A percentile compares a stretch with the other conserved stretches of the same genome.
phyloP scores from a whole-genome alignment of 2,797 vertebrate species.

The Sebastiscus tertius region DNA sequence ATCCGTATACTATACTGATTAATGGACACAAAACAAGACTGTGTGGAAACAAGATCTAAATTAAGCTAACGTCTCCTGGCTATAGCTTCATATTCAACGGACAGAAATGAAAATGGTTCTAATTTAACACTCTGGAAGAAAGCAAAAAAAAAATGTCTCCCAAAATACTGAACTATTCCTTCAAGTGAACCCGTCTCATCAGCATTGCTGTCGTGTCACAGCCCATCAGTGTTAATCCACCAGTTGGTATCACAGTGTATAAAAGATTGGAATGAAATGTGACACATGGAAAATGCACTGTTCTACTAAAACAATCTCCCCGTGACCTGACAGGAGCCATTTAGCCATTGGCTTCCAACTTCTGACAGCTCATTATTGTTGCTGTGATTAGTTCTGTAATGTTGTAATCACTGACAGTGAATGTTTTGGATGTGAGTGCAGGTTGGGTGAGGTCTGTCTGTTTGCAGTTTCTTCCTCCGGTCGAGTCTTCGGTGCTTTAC shows the following conservation, averaged over 20 bases:
- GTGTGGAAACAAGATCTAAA: neutral
- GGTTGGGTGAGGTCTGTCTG: constrained; percentile 5
- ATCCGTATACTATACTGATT: too few relatives aligned
- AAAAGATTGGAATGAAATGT: constrained; percentile 46
- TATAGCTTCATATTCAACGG: neutral
- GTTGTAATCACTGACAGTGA: constrained; percentile 11
- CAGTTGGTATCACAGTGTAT: neutral
- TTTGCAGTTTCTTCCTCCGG: constrained; percentile 2
- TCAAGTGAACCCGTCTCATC: neutral
- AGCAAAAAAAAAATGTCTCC: neutral
- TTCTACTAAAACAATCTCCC: constrained; percentile 43
- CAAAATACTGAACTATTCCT: neutral
- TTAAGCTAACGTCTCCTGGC: neutral
- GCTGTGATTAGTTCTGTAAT: constrained; percentile 40
- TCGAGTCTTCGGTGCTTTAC: constrained; percentile 25
- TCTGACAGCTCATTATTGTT: constrained; percentile 51
- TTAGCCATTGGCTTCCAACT: constrained; percentile 22
- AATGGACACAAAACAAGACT: too few relatives aligned
- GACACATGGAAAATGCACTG: constrained; percentile 45
- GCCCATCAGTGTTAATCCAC: constrained; percentile 30
- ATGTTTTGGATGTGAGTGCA: constrained; percentile 14
- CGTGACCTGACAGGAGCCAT: constrained; percentile 29
- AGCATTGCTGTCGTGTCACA: neutral
- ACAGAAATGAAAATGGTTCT: neutral
- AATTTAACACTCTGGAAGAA: neutral